A percentile compares a stretch with the other conserved stretches of the same genome.
phyloP scores from a whole-genome alignment of 2,888 invertebrate genomes.

The Latheticus oryzae region DNA sequence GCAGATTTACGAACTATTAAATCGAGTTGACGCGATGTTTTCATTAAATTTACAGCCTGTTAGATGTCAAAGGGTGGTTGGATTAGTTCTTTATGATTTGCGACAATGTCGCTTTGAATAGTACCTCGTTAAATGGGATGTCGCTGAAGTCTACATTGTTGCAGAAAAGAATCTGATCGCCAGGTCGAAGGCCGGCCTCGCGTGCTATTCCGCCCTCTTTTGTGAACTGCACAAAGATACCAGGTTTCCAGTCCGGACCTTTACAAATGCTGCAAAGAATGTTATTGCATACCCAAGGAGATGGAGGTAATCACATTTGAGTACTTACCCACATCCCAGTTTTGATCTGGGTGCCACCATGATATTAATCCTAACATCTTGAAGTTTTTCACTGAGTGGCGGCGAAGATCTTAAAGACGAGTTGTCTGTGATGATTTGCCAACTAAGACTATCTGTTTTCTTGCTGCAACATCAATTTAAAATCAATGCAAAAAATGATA shows the following conservation, averaged over 20 bases:
- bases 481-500: constrained; percentile 8
- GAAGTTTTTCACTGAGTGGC: constrained; percentile 69
- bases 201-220: constrained; percentile 89
- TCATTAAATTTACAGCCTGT: constrained; percentile 84
- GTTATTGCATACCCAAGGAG: no score
- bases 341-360: constrained; percentile 85
- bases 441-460: constrained; percentile 81
- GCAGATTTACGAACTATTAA: constrained; percentile 82
- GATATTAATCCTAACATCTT: constrained; percentile 80
- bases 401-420: constrained; percentile 70
- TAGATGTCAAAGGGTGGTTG: constrained; percentile 47
- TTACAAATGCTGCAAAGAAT: constrained; percentile 80
- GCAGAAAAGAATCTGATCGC: constrained; percentile 91
- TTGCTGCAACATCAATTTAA: constrained; percentile 68
- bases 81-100: constrained; percentile 29
- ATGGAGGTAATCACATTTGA: not conserved
- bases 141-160: constrained; percentile 84
- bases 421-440: constrained; percentile 80
- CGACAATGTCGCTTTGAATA: constrained; percentile 29
- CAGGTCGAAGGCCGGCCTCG: constrained; percentile 87
- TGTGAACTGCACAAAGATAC: constrained; percentile 90
- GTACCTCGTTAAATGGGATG: constrained; percentile 85
- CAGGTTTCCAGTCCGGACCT: constrained; percentile 88
- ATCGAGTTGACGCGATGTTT: constrained; percentile 80
- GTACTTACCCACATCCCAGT: constrained; percentile 82